Evolutionary conservation across 2,888 invertebrate species (phyloP).

Genomic region (Apotomis betuletana): DNA sequence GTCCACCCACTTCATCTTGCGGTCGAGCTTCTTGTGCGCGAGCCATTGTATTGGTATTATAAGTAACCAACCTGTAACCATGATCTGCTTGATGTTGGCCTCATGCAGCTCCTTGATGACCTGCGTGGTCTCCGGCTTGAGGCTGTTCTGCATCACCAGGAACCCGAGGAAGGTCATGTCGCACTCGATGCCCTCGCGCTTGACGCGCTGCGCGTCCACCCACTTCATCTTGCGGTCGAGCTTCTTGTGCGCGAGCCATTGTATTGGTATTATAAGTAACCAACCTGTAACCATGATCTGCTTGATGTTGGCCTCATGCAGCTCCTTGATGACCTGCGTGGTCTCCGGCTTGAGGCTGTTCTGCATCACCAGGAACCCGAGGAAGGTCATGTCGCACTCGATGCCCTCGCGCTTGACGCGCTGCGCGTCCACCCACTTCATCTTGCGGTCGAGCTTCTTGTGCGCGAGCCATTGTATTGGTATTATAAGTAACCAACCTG

Average conservation of each 20-base stretch:
- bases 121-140: conserved; percentile 90
- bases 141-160: conserved; percentile 92
- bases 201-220: conserved; percentile 81
- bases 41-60: too few species aligned
- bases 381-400: conserved; percentile 87
- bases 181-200: conserved; percentile 85
- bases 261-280: too few species aligned
- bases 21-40: conserved; percentile 85
- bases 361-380: conserved; percentile 92
- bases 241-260: conserved; percentile 87
- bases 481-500: conserved; percentile 87
- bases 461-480: conserved; percentile 89
- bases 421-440: conserved; percentile 82
- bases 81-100: conserved; percentile 91
- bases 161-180: conserved; percentile 89
- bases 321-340: conserved; percentile 86
- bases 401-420: conserved; percentile 83
- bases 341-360: conserved; percentile 93
- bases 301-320: conserved; percentile 89
- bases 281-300: conserved; percentile 95
- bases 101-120: conserved; percentile 88
- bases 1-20: conserved; percentile 81
- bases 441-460: conserved; percentile 83
- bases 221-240: conserved; percentile 83
- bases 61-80: conserved; percentile 92